Percentiles rank a stretch among this genome's conserved stretches.
Evolutionary conservation across 2,797 vertebrate genomes (phyloP).

Genomic region (Hoplostethus mediterraneus): DNA sequence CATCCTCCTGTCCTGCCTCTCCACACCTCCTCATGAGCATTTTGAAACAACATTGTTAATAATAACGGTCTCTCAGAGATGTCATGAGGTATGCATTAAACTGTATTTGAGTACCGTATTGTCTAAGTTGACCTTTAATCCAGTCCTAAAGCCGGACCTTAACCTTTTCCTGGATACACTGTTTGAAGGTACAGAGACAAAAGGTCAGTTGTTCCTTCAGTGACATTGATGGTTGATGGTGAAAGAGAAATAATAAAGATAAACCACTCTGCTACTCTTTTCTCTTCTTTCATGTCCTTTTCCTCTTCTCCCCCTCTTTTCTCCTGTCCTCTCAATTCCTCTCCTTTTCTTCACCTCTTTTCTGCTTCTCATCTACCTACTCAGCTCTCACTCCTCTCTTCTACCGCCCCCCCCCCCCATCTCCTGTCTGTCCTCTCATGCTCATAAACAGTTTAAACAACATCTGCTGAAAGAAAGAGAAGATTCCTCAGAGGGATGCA

Average conservation of each 20-base stretch:
- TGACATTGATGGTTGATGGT: background rate
- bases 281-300: no score
- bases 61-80: conserved; percentile 7
- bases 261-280: background rate
- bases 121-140: no score
- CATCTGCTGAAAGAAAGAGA: conserved; percentile 60
- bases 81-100: background rate
- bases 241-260: background rate
- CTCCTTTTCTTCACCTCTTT: background rate
- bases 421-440: conserved; percentile 40
- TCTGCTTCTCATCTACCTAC: background rate
- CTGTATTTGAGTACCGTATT: background rate
- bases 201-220: background rate
- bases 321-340: background rate
- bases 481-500: conserved; percentile 48
- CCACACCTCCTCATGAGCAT: conserved; percentile 1
- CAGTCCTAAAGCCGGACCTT: background rate
- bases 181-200: background rate
- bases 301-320: background rate
- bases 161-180: background rate
- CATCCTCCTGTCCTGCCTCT: background rate
- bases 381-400: conserved; percentile 5
- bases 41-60: conserved; percentile 16
- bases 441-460: conserved; percentile 59
- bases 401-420: conserved; percentile 25